phyloP scores from a whole-genome alignment of 2,113 vertebrate genomes.

The Smithornis capensis region DNA sequence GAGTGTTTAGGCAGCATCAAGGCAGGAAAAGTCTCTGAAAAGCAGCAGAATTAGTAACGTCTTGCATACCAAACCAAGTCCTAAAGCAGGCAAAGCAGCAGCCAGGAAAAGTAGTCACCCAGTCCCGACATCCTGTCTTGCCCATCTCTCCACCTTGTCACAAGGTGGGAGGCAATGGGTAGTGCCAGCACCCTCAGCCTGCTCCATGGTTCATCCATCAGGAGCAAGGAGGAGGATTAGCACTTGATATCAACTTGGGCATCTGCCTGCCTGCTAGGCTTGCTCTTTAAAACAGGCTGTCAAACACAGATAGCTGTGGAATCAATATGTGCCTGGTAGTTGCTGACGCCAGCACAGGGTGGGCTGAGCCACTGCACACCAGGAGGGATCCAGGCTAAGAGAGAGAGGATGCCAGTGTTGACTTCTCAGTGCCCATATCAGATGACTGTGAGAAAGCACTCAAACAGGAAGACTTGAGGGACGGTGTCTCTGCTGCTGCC shows the following conservation, averaged over 20 bases:
- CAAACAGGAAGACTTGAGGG: slow-evolving; percentile 35
- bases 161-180: not conserved
- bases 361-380: not conserved
- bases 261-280: not conserved
- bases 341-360: not conserved
- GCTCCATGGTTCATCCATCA: not conserved
- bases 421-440: not conserved
- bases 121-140: not conserved
- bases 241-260: not conserved
- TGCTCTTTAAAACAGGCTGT: not conserved
- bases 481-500: not conserved
- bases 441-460: slow-evolving; percentile 12
- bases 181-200: not conserved
- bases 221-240: not conserved
- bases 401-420: not conserved
- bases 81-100: slow-evolving; percentile 7
- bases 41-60: not conserved
- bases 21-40: not conserved
- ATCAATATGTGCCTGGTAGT: not conserved
- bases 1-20: not conserved
- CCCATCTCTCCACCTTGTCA: not conserved
- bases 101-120: not conserved
- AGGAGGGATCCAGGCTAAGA: not conserved
- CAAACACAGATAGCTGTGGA: not conserved
- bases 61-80: not conserved